Percentiles rank a stretch among this genome's conserved stretches.
phyloP scores from a whole-genome alignment of 2,113 vertebrate genomes.

The Oophaga pumilio region DNA sequence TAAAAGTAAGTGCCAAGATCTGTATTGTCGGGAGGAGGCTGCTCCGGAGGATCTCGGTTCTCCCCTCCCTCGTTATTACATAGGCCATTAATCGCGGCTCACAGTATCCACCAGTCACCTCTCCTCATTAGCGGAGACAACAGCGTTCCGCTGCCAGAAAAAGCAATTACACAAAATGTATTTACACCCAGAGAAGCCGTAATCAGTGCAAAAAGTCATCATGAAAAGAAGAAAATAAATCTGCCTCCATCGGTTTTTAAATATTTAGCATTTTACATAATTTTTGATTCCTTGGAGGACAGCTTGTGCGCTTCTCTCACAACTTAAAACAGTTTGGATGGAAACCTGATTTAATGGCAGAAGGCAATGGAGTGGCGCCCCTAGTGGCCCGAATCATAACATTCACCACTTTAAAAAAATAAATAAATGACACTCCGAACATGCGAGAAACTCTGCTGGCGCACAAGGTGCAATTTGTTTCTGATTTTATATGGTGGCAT shows the following conservation, averaged over 20 bases:
- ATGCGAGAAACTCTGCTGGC: no score
- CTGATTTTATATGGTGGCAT: no score
- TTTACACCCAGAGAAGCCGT: background rate
- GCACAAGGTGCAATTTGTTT: no score
- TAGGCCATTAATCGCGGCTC: background rate
- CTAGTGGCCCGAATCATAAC: background rate
- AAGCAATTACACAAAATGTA: background rate
- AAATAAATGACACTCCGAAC: no score
- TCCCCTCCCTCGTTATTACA: background rate
- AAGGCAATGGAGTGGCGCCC: background rate
- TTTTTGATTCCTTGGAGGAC: no score
- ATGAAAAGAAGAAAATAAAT: background rate
- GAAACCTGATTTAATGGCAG: no score
- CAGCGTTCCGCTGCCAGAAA: background rate
- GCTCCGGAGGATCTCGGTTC: background rate
- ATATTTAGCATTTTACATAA: no score
- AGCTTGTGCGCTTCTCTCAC: no score
- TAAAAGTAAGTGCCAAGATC: no score
- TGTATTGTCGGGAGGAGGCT: background rate
- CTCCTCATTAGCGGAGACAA: background rate
- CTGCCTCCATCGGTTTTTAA: no score
- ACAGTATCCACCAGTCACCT: background rate
- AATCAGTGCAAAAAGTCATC: background rate
- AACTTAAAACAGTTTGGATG: no score
- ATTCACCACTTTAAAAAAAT: background rate